Evolutionary conservation across 2,113 vertebrate species (phyloP).

Genomic region (Chrysemys picta): DNA sequence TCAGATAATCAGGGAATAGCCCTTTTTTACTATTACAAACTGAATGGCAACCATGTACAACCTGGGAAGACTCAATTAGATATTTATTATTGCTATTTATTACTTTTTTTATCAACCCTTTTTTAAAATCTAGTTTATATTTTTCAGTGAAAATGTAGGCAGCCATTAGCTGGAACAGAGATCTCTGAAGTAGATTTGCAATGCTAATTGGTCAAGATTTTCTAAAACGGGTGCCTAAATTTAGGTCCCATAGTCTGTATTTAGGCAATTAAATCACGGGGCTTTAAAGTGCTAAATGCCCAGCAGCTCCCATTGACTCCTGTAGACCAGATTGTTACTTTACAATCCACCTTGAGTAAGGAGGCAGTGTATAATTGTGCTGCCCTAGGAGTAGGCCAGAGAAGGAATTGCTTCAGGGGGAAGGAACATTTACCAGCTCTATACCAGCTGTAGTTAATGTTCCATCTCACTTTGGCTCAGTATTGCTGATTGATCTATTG

Average conservation of each 20-base stretch:
- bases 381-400: conserved; percentile 66
- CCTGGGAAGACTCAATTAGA: background rate
- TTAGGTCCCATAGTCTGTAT: background rate
- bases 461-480: conserved; percentile 54
- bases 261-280: background rate
- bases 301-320: background rate
- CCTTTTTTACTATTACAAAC: background rate
- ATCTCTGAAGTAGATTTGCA: background rate
- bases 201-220: background rate
- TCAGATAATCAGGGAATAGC: background rate
- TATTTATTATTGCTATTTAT: background rate
- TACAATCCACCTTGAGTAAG: background rate
- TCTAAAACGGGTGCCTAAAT: background rate
- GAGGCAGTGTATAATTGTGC: conserved; percentile 24
- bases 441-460: conserved; percentile 69
- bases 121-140: background rate
- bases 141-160: background rate
- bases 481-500: conserved; percentile 51
- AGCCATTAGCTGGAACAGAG: background rate
- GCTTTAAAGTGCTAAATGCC: conserved; percentile 5
- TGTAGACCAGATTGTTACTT: conserved; percentile 20
- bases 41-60: background rate
- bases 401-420: background rate
- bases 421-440: background rate
- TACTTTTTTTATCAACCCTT: background rate